Evolutionary conservation across 2,888 invertebrate genomes (phyloP).

Genomic region (Syrphus vitripennis): DNA sequence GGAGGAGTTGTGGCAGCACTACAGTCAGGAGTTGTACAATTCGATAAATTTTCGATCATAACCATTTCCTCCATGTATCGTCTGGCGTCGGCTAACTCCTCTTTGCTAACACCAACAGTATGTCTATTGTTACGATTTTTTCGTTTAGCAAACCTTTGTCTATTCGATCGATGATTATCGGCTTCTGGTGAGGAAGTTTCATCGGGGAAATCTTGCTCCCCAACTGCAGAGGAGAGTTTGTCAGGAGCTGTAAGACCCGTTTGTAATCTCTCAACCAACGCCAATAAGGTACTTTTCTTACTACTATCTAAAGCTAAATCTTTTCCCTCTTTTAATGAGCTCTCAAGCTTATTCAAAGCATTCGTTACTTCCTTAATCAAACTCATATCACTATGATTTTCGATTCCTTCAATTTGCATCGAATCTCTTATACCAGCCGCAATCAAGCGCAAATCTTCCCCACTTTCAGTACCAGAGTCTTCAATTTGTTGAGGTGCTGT

Average conservation of each 20-base stretch:
- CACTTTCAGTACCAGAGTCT: constrained; percentile 87
- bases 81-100: constrained; percentile 90
- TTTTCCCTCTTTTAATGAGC: constrained; percentile 85
- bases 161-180: constrained; percentile 78
- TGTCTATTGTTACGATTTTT: constrained; percentile 87
- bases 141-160: constrained; percentile 82
- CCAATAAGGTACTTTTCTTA: constrained; percentile 84
- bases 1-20: constrained; percentile 74
- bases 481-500: constrained; percentile 80
- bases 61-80: constrained; percentile 87
- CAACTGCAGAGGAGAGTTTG: constrained; percentile 75
- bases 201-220: constrained; percentile 72
- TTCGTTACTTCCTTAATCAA: constrained; percentile 89
- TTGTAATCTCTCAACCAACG: constrained; percentile 87
- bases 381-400: constrained; percentile 82
- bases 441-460: constrained; percentile 85
- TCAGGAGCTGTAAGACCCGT: constrained; percentile 82
- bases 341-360: constrained; percentile 88
- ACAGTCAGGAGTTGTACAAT: constrained; percentile 74
- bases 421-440: constrained; percentile 82
- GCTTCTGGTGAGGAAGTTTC: constrained; percentile 76
- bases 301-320: constrained; percentile 81
- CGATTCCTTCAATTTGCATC: constrained; percentile 81
- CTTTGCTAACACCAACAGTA: constrained; percentile 91
- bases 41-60: constrained; percentile 79